Conservation (phyloP, 2,113 vertebrate genomes). For the Microcebus griseorufus region DNA sequence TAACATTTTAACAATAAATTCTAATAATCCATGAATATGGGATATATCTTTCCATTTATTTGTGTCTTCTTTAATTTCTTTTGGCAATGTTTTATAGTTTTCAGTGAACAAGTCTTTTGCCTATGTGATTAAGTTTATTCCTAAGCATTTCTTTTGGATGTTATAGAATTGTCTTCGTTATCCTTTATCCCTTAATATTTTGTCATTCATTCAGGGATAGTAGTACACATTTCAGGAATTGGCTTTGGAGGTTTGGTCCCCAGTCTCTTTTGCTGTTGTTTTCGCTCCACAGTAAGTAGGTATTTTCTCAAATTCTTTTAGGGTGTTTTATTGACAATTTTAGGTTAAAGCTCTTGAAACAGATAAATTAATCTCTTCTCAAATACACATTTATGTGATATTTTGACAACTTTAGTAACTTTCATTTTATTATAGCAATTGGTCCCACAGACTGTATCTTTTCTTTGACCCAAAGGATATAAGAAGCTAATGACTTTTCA, state of each 20-base stretch:
- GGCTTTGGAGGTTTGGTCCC: background rate
- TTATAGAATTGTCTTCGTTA: background rate
- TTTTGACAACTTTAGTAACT: background rate
- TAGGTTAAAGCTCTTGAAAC: background rate
- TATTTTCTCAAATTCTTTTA: background rate
- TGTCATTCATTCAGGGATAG: background rate
- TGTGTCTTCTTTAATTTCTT: background rate
- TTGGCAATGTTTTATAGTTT: background rate
- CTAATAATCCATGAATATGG: background rate
- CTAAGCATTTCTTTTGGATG: background rate
- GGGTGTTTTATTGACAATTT: background rate
- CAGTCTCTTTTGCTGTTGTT: background rate
- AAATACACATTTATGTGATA: background rate
- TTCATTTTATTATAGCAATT: background rate
- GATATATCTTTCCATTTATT: background rate
- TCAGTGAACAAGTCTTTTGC: background rate
- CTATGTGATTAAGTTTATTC: background rate
- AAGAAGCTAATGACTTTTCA: background rate
- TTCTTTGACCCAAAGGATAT: background rate
- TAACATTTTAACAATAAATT: too few relatives aligned
- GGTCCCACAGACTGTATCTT: background rate
- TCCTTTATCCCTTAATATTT: background rate
- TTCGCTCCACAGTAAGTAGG: background rate
- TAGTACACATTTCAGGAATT: background rate
- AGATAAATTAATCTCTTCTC: slow-evolving; percentile 1